Evolutionary conservation across 2,113 vertebrate genomes (phyloP).

Genomic region (Chionomys nivalis): DNA sequence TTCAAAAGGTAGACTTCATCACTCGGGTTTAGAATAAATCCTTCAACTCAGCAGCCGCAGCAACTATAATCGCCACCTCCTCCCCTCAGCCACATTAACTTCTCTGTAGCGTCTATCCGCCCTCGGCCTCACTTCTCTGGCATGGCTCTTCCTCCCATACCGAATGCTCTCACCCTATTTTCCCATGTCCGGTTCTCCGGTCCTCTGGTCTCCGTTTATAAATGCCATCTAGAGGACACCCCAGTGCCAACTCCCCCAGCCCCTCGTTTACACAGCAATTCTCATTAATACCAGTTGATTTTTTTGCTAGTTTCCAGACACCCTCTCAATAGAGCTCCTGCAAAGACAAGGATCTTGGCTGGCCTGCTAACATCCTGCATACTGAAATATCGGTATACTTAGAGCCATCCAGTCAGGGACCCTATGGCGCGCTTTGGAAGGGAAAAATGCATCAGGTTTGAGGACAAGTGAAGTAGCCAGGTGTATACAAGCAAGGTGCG

Average conservation of each 20-base stretch:
- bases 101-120: background rate
- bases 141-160: background rate
- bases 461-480: background rate
- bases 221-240: background rate
- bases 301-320: background rate
- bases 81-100: background rate
- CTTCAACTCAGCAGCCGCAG: background rate
- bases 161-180: background rate
- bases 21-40: background rate
- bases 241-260: background rate
- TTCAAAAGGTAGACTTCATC: background rate
- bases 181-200: background rate
- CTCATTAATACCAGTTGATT: background rate
- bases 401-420: background rate
- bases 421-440: background rate
- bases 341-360: background rate
- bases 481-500: background rate
- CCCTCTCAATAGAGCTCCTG: background rate
- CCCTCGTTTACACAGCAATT: background rate
- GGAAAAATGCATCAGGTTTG: accelerated
- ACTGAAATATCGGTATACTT: background rate
- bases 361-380: background rate
- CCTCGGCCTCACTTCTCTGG: background rate
- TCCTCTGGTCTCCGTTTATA: background rate
- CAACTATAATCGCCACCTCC: background rate